phyloP scores from a whole-genome alignment of 2,113 vertebrate species.

The Heterocephalus glaber region DNA sequence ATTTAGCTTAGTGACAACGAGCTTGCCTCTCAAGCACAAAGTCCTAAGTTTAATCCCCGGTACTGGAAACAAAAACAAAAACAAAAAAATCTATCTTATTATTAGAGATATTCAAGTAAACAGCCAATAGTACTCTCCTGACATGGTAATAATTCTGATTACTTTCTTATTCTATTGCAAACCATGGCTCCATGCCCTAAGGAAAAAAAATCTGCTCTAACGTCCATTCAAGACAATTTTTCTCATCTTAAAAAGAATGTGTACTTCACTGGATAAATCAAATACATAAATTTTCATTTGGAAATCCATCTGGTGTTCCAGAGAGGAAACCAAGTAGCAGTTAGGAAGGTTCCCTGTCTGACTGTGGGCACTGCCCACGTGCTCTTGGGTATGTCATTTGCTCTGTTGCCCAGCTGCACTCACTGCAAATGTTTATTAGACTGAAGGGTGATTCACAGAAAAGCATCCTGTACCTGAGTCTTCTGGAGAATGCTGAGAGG shows the following conservation, averaged over 20 bases:
- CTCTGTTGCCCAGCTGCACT: not conserved
- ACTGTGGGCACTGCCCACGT: not conserved
- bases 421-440: not conserved
- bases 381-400: not conserved
- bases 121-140: not conserved
- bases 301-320: conserved; percentile 30
- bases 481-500: not conserved
- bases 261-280: conserved; percentile 19
- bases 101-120: not conserved
- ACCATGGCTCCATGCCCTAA: not conserved
- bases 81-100: no score
- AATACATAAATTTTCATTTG: conserved; percentile 48
- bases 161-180: conserved; percentile 34
- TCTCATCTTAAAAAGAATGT: conserved; percentile 51
- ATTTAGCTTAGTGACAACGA: no score
- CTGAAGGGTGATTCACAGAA: not conserved
- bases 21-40: no score
- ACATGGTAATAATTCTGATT: not conserved
- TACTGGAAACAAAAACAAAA: no score
- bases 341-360: not conserved
- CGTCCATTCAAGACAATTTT: not conserved
- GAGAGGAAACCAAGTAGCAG: not conserved
- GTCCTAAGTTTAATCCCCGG: no score
- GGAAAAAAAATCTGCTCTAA: not conserved
- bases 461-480: not conserved